Percentiles rank a stretch among this genome's conserved stretches.
These are phyloP conservation scores for Heliconius hortense DNA, from an alignment of 2,888 invertebrate species.

Conservation along the genomic window DNA sequence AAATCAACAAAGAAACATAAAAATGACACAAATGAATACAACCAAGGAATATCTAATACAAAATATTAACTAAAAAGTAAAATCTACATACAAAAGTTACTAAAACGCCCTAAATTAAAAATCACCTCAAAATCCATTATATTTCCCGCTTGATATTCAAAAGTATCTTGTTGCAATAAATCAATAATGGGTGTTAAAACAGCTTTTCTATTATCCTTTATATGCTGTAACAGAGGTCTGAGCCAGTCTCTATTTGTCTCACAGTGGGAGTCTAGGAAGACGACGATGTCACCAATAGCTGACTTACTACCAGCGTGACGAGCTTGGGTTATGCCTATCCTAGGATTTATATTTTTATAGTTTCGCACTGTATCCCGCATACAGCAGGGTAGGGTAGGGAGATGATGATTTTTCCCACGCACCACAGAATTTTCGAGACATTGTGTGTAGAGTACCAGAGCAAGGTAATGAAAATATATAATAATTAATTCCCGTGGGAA, in stretches of 20 bases:
- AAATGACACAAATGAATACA: background rate
- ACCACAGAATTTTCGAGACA: too few relatives aligned
- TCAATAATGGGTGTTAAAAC: constrained; percentile 97
- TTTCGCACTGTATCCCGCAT: too few relatives aligned
- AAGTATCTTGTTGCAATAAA: constrained; percentile 88
- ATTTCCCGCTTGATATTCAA: constrained; percentile 64
- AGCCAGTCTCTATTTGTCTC: constrained; percentile 90
- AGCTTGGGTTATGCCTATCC: constrained; percentile 91
- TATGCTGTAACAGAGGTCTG: constrained; percentile 92
- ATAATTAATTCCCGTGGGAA: too few relatives aligned
- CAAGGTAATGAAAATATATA: too few relatives aligned
- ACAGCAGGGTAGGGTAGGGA: too few relatives aligned
- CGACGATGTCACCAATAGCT: constrained; percentile 88
- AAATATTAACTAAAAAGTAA: constrained; percentile 3
- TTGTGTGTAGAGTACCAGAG: too few relatives aligned
- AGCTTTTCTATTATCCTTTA: constrained; percentile 85
- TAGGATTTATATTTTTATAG: constrained; percentile 74
- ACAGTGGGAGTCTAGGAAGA: constrained; percentile 95
- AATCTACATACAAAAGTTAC: constrained; percentile 1
- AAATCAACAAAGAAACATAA: background rate
- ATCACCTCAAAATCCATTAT: constrained; percentile 55
- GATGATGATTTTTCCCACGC: too few relatives aligned
- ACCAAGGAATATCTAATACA: constrained; percentile 5
- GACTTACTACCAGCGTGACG: constrained; percentile 88
- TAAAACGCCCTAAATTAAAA: background rate